These are phyloP conservation scores for Bos javanicus DNA, from an alignment of 2,113 vertebrate species.

Conservation along the genomic window DNA sequence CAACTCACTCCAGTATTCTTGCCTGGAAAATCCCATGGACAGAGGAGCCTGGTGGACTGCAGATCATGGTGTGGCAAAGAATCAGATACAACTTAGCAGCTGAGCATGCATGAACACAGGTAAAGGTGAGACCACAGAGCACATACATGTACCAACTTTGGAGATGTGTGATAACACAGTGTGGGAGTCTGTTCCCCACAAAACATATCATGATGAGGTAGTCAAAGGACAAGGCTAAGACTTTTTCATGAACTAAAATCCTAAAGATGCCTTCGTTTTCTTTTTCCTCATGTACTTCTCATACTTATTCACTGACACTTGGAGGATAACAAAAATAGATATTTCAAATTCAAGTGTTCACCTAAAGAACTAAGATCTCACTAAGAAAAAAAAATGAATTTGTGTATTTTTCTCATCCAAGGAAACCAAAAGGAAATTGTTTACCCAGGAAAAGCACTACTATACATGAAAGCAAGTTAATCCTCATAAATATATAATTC, in stretches of 20 bases:
- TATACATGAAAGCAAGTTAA: slow-evolving; percentile 52
- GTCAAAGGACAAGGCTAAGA: neutral
- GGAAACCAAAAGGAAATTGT: slow-evolving; percentile 48
- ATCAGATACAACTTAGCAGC: neutral
- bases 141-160: accelerated
- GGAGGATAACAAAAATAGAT: slow-evolving; percentile 40
- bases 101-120: neutral
- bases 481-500: slow-evolving; percentile 51
- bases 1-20: neutral
- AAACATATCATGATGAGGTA: neutral
- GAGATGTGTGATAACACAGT: neutral
- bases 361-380: neutral
- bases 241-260: neutral
- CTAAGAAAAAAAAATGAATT: neutral
- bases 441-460: slow-evolving; percentile 25
- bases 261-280: neutral
- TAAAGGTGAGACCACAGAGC: neutral
- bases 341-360: slow-evolving; percentile 26
- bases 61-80: neutral
- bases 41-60: neutral
- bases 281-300: slow-evolving; percentile 22
- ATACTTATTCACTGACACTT: neutral
- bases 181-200: neutral
- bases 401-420: slow-evolving; percentile 32
- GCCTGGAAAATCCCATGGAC: neutral